Conservation (phyloP, 2,113 vertebrate species). For the Ictalurus furcatus region DNA sequence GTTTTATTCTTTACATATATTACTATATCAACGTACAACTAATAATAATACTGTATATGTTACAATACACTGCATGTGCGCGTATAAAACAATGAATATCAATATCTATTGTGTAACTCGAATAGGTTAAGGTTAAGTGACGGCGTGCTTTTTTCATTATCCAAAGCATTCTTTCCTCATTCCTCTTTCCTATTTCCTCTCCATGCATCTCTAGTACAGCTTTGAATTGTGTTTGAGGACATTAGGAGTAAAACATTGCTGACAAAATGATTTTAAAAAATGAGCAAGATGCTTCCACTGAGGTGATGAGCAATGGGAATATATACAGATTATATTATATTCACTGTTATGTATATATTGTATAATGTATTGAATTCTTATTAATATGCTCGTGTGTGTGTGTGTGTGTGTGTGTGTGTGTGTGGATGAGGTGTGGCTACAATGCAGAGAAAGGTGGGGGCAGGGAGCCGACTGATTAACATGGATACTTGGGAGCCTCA, state of each 20-base stretch:
- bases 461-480: constrained; percentile 33
- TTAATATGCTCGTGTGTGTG: background rate
- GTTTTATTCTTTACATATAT: background rate
- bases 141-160: background rate
- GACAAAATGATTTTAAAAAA: background rate
- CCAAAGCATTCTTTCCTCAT: background rate
- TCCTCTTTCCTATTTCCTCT: background rate
- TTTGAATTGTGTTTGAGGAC: background rate
- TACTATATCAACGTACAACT: background rate
- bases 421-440: constrained; percentile 32
- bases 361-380: background rate
- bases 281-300: background rate
- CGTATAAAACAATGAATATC: background rate
- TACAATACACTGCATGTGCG: background rate
- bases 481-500: constrained; percentile 11
- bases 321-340: background rate
- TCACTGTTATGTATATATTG: background rate
- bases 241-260: background rate
- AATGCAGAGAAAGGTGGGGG: constrained; percentile 26
- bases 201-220: background rate
- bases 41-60: background rate
- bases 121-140: background rate
- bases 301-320: background rate
- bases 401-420: constrained; percentile 3
- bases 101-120: background rate